Base-by-base conservation (phyloP, 2,113 vertebrate genomes). In the Recurvirostra avosetta region DNA sequence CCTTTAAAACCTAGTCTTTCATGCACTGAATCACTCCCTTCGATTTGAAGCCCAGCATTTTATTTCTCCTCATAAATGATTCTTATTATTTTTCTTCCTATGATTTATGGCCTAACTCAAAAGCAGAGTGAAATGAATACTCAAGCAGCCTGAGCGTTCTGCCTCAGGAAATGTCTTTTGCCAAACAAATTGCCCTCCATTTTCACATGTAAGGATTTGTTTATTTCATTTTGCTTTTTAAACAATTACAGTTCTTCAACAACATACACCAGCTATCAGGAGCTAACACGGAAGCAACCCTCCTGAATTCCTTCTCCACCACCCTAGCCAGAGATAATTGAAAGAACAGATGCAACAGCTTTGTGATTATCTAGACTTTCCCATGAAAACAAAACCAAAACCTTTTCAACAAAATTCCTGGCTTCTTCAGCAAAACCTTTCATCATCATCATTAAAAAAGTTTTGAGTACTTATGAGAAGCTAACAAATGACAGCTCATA, bases 401-500 rank as follows among this genome's bases (percentile, higher is more conserved):
- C 17, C 15, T 41, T 94, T 94, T 95, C 73, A 96, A 59, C 50
- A 95, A 77, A 96, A 91, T 41, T 38, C 38, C 71, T 55, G 66
- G 61, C 22, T 92, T 82, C 68, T 89, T 94, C 86, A 91, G 75
- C 40, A 52, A 90, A 88, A 93, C 62, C 61, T 92, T 94, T 90
- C 90, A 92, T 96, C 92, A 88, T 94, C 88, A 92, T 88, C 63
- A 92, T 91, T 88, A 95, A 88, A 90, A 62, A 70, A 90, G 86
- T 90, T 94, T 77, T 79, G 82, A 63, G 72, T 13, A 66, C 81
- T 96, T 94, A 78, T 47, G 75, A 88, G 87, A 88, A 67, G 67
- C 50, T 92, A 96, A 87, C 38, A 85, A 86, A 91, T 86, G 96
- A 97, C 89, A 97, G n/a, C 83, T 91, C 66, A 65, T 96, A 94